phyloP scores from a whole-genome alignment of 92 coral and sea anemone species.

The Epizoanthus illoricatus region DNA sequence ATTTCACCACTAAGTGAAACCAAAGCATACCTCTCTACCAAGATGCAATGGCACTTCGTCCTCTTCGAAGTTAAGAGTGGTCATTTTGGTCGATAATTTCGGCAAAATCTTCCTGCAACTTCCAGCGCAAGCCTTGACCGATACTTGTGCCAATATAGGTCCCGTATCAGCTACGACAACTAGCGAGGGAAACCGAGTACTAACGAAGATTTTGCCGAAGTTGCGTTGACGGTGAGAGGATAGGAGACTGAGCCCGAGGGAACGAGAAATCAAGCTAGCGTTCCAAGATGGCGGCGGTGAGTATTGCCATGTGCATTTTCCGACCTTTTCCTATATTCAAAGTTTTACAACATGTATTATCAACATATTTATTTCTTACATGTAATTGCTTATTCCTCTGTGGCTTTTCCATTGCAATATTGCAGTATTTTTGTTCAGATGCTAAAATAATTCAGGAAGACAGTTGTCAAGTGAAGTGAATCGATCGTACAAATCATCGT shows the following conservation, averaged over 20 bases:
- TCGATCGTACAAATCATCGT: neutral
- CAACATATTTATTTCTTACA: neutral
- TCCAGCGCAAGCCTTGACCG: neutral
- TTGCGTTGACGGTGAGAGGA: conserved; percentile 2
- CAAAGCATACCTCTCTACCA: conserved; percentile 45
- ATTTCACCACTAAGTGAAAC: neutral
- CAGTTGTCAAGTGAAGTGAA: conserved; percentile 1
- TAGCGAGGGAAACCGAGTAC: conserved; percentile 3
- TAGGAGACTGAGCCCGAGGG: conserved; percentile 19
- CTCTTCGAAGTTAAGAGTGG: conserved; percentile 70
- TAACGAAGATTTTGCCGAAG: neutral
- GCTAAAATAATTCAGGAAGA: neutral
- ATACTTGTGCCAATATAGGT: conserved; percentile 23
- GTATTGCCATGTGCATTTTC: conserved; percentile 81
- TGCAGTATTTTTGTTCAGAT: too few relatives aligned
- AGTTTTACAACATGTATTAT: neutral
- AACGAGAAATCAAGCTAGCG: conserved; percentile 27
- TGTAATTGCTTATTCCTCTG: neutral
- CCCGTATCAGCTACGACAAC: conserved; percentile 20
- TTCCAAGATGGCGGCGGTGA: conserved; percentile 99
- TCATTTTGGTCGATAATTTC: conserved; percentile 36
- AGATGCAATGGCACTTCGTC: conserved; percentile 34
- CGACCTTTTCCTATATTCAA: conserved; percentile 36
- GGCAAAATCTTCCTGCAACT: neutral
- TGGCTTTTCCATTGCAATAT: too few relatives aligned